Evolutionary conservation across 2,113 vertebrate genomes (phyloP), one percentile per base, ranked within the genome.

Genomic region (Rallus limicola): DNA sequence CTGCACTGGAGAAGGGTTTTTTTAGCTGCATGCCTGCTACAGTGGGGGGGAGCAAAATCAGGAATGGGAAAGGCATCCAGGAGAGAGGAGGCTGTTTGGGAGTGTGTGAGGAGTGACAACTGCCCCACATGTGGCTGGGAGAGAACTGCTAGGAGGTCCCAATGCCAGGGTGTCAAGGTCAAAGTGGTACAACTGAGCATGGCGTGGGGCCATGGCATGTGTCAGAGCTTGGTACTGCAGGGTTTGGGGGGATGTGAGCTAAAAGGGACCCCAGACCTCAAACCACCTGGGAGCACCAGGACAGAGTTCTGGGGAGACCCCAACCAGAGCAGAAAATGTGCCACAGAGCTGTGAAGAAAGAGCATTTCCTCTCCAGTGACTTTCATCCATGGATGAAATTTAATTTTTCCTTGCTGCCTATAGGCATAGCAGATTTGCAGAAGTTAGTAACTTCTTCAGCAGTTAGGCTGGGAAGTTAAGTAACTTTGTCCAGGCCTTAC

Each of bases 361-460:
- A 63, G 7, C 20, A 25, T 76, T 89, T 92, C 48, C 59, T 89
- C 48, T 69, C 53, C 0, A 0, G 36, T 81, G 46, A 44, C 26
- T 88, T 91, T 94, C 81, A 82, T 75, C 64, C 68, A 52, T 31
- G 52, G 56, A 46, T 75, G 77, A 92, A 93, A 91, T 90, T 81
- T 75, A 59, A 78, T 86, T 92, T 95, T 95, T 86, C 17, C 19
- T 64, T 72, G 52, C 75, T 95, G 83, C 72, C 81, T 79, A 64
- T 68, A 79, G 89, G 86, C 77, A 92, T 28, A 64, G 60, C 23
- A 79, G 62, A 52, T 92, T 69, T 86, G 40, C 44, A 97, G 86
- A 93, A 95, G 42, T 93, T 89, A 60, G 89, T 91, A 71, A 91
- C 79, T 95, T 95, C 88, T 93, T 65, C 80, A 71, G 48, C 53